Base-by-base conservation (phyloP, 2,888 invertebrate species). In the Diadromus collaris region DNA sequence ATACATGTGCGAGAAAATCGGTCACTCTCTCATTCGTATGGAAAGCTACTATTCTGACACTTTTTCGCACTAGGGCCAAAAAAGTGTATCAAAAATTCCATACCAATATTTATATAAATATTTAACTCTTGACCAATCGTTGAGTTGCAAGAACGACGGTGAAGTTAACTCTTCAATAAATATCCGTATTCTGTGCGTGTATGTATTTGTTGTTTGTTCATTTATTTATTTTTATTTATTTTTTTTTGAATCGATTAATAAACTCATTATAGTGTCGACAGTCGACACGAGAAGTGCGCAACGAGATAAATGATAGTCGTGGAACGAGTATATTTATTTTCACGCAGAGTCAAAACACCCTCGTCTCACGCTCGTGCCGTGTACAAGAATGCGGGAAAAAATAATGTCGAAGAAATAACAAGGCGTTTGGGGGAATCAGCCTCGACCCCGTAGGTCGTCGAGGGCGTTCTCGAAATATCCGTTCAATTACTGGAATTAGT, bases 401-500 rank as follows among this genome's bases (percentile, higher is more conserved):
- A 54, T 54, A 51, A 70, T 60, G 63, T 32, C 46, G 38, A 41
- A 69, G 56, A 46, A 65, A 65, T 64, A 21, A 73, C 34, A 32
- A 56, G 10, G 24, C 61, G 27, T 29, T 64, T 16, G 63, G 68
- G 68, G 64, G 69, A 68, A 32, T 41, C 41, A 41, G 29, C 16
- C 13, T 68, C 68, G 72, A 63, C 58, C 48, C 56, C 67, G 63
- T 60, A 61, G 63, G 70, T 65, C 75, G 65, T 58, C 54, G 54
- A 70, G 67, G 72, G 76, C 79, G 73, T 76, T 80, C 48, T 80
- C 76, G 79, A 84, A 84, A 81, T 82, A 82, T 84, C 81, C 73
- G 80, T 82, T 86, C 86, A 87, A 88, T 88, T 87, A 83, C 81
- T 80, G 80, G 84, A 86, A 87, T 88, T 87, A 88, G 86, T 84